Evolutionary conservation across 2,888 invertebrate species (phyloP).

Genomic region (Hymenopus coronatus): DNA sequence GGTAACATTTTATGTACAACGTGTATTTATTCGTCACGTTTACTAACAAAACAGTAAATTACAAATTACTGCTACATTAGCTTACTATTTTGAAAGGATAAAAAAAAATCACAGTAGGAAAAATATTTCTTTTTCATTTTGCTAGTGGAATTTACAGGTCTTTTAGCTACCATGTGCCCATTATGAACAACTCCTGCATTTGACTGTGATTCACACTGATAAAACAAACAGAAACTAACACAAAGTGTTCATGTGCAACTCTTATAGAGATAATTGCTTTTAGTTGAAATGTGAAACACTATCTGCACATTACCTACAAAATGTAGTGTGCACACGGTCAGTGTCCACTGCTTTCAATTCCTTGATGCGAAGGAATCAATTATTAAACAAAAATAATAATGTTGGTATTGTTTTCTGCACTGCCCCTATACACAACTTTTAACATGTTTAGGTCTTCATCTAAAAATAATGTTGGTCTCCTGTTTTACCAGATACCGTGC

Average conservation of each 20-base stretch:
- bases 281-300: too few species aligned
- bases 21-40: neutral
- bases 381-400: too few species aligned
- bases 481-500: neutral
- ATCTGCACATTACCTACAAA: too few species aligned
- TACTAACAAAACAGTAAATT: neutral
- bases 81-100: neutral
- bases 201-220: neutral
- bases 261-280: neutral
- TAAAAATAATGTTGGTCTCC: neutral
- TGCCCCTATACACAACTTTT: neutral
- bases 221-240: neutral
- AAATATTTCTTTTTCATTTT: conserved; percentile 2
- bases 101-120: conserved; percentile 2
- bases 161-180: neutral
- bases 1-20: conserved; percentile 1
- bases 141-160: neutral
- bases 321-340: too few species aligned
- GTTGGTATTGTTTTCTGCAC: too few species aligned
- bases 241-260: neutral
- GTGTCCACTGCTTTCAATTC: too few species aligned
- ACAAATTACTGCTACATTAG: neutral
- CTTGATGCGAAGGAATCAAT: too few species aligned
- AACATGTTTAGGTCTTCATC: neutral
- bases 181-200: neutral